phyloP scores from a whole-genome alignment of 2,113 vertebrate genomes.

The Gila orcuttii region DNA sequence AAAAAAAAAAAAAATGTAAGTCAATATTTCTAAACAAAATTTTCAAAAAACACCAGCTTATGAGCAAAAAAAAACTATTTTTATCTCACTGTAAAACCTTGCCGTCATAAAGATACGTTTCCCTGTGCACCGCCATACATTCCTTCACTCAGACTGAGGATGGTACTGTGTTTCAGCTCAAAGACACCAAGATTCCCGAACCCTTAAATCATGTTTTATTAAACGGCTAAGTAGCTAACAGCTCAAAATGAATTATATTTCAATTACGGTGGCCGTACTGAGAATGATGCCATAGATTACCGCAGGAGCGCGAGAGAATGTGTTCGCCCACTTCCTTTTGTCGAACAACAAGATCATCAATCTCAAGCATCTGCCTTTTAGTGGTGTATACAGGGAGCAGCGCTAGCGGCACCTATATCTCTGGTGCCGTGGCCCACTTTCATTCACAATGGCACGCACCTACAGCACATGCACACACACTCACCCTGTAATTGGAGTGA shows the following conservation, averaged over 20 bases:
- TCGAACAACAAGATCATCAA: slow-evolving; percentile 15
- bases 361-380: slow-evolving; percentile 22
- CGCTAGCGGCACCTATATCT: neutral
- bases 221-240: slow-evolving; percentile 35
- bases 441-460: neutral
- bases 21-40: neutral
- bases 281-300: slow-evolving; percentile 21
- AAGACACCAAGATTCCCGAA: neutral
- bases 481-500: slow-evolving; percentile 96
- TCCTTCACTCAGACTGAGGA: neutral
- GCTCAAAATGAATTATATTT: slow-evolving; percentile 60
- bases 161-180: slow-evolving; percentile 8
- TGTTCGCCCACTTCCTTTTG: neutral
- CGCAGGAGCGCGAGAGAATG: neutral
- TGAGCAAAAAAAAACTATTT: neutral
- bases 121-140: neutral
- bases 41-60: neutral
- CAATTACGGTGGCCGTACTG: slow-evolving; percentile 54
- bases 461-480: neutral
- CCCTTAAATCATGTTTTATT: slow-evolving; percentile 30
- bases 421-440: neutral
- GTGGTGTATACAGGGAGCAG: slow-evolving; percentile 4
- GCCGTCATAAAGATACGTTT: neutral
- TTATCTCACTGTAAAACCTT: neutral
- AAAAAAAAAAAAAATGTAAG: too few species aligned